These are phyloP conservation scores for Cyrtorhinus lividipennis DNA, from an alignment of 1,140 invertebrate species.

Conservation along the genomic window DNA sequence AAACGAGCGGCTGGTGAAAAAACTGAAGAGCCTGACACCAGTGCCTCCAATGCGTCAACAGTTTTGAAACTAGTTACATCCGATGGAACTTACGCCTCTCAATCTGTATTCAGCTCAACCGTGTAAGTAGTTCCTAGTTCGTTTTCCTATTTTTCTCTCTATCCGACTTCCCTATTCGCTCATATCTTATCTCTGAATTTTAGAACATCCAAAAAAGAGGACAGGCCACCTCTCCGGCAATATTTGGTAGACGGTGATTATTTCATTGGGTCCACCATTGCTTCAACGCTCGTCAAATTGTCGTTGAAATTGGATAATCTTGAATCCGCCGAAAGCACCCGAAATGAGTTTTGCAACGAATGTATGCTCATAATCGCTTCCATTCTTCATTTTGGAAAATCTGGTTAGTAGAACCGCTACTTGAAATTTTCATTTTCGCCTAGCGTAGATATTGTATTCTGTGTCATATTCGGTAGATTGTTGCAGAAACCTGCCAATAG, in stretches of 20 bases:
- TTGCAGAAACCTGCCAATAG: too few species aligned
- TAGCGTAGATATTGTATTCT: too few species aligned
- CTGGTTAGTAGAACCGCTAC: too few species aligned
- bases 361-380: conserved; percentile 55
- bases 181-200: too few species aligned
- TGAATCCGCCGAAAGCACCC: conserved; percentile 36
- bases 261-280: conserved; percentile 84
- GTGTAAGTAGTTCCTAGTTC: too few species aligned
- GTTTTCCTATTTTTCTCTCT: too few species aligned
- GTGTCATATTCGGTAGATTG: too few species aligned
- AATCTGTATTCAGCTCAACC: conserved; percentile 83
- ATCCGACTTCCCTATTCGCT: too few species aligned
- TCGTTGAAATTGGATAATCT: conserved; percentile 54
- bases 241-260: conserved; percentile 91
- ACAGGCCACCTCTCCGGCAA: conserved; percentile 64
- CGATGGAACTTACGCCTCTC: conserved; percentile 96
- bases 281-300: conserved; percentile 82
- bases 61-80: conserved; percentile 67
- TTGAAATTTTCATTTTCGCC: too few species aligned
- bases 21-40: conserved; percentile 40
- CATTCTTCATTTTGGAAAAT: conserved; percentile 60
- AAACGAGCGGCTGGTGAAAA: conserved; percentile 51
- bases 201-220: conserved; percentile 39
- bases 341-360: conserved; percentile 60
- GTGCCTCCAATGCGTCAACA: conserved; percentile 17